Evolutionary conservation across 1,140 invertebrate genomes (phyloP), one percentile per base, ranked within the genome.

Genomic region (Mercenaria mercenaria): DNA sequence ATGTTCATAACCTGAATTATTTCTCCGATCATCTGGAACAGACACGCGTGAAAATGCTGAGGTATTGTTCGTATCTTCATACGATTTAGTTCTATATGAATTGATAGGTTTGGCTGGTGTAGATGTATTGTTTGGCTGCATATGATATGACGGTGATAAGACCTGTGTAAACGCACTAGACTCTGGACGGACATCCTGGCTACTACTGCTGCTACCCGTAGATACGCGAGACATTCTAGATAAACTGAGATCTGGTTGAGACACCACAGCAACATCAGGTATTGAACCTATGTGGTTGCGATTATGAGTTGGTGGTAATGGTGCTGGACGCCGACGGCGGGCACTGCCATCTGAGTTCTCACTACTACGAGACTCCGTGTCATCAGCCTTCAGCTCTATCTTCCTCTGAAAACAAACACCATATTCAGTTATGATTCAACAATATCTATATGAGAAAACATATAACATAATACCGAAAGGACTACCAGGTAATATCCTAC

Each of bases 181-280:
- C 61, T 89, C 88, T 64, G 43, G 64, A 61, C 79, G 52, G 43
- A 83, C 56, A 89, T 89, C 80, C 37, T 83, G 88, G 56, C 80
- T 83, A 77, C 88, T 89, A 3, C 79, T 79, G 41, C 87, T 89
- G 80, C 80, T 84, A 41, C 88, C 88, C 18, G 79, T 89, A n/a
- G 88, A 89, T 26, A 89, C 50, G 32, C 80, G 79, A 59, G 88
- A 89, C 79, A 89, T 81, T 26, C 80, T 26, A 18, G 88, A 83
- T 50, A 89, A 59, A 72, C 81, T 89, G 34, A 76, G 72, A 77
- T 89, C 88, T 43, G 88, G 59, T 47, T 64, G 80, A 32, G 80
- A 69, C 20, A 52, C 26, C 0, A 37, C 67, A 76, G 88, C 80
- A 23, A 83, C 67, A 83, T 83, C 88, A 77, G 88, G 88, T 26